phyloP scores from a whole-genome alignment of 2,888 invertebrate species.

The Limnephilus auricula region DNA sequence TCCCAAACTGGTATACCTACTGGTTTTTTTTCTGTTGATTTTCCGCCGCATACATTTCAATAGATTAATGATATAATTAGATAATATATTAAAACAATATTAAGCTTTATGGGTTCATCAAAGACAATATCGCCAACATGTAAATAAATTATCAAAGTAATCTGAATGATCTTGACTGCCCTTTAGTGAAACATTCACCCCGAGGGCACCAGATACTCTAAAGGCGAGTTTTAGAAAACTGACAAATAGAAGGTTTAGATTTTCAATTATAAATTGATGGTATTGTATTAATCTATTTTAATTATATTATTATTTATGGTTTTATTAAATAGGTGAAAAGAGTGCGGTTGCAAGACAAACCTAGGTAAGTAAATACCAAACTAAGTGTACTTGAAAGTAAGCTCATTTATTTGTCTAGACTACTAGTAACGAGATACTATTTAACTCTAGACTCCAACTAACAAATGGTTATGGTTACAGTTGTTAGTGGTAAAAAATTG shows the following conservation, averaged over 20 bases:
- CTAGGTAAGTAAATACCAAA: too few relatives aligned
- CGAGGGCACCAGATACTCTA: background rate
- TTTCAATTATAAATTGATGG: background rate
- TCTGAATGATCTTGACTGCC: background rate
- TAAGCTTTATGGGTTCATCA: background rate
- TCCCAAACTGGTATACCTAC: too few relatives aligned
- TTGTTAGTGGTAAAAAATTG: too few relatives aligned
- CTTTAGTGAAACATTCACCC: background rate
- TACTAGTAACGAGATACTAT: too few relatives aligned
- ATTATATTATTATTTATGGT: too few relatives aligned
- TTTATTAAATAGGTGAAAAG: background rate
- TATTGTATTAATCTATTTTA: background rate
- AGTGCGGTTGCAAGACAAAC: background rate
- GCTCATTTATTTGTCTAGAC: too few relatives aligned
- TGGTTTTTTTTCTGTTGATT: background rate
- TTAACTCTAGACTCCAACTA: too few relatives aligned
- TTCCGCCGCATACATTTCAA: background rate
- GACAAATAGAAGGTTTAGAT: background rate
- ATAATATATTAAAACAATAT: background rate
- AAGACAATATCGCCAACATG: background rate
- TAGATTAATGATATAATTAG: background rate
- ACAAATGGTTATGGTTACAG: too few relatives aligned
- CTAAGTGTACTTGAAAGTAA: too few relatives aligned
- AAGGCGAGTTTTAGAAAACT: background rate
- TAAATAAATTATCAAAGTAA: background rate